These are phyloP conservation scores for Ophonus ardosiacus DNA, from an alignment of 2,888 invertebrate species.

Conservation along the genomic window DNA sequence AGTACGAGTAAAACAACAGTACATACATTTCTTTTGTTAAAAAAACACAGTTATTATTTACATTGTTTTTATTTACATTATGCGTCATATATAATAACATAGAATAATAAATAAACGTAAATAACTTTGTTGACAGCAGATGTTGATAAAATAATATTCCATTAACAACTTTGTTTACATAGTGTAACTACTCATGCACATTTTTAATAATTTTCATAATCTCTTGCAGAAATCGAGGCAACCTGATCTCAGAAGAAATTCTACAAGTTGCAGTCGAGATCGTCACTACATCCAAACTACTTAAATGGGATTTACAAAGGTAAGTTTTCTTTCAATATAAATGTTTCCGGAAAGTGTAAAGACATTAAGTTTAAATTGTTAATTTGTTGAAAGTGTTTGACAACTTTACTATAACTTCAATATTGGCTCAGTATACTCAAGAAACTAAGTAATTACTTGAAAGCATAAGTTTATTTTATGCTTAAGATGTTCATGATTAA, in stretches of 20 bases:
- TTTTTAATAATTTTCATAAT: background rate
- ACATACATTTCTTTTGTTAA: background rate
- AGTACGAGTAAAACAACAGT: background rate
- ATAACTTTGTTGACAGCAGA: constrained; percentile 23
- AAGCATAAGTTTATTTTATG: background rate
- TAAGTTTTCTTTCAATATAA: constrained; percentile 1
- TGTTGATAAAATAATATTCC: constrained; percentile 16
- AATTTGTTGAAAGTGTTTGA: background rate
- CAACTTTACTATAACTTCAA: background rate
- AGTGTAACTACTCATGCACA: background rate
- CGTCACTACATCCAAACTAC: background rate
- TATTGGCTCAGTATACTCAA: background rate
- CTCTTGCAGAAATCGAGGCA: constrained; percentile 9
- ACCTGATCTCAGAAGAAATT: background rate
- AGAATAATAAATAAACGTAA: background rate
- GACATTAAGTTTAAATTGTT: background rate
- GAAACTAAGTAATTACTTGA: background rate
- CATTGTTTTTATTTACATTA: background rate
- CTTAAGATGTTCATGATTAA: background rate
- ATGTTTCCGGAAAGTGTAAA: background rate
- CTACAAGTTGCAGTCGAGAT: background rate
- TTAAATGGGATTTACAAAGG: background rate
- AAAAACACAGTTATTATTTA: background rate
- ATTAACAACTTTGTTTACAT: background rate
- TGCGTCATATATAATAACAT: background rate